These are phyloP conservation scores for Dinomys branickii DNA, from an alignment of 2,113 vertebrate species.

Conservation along the genomic window DNA sequence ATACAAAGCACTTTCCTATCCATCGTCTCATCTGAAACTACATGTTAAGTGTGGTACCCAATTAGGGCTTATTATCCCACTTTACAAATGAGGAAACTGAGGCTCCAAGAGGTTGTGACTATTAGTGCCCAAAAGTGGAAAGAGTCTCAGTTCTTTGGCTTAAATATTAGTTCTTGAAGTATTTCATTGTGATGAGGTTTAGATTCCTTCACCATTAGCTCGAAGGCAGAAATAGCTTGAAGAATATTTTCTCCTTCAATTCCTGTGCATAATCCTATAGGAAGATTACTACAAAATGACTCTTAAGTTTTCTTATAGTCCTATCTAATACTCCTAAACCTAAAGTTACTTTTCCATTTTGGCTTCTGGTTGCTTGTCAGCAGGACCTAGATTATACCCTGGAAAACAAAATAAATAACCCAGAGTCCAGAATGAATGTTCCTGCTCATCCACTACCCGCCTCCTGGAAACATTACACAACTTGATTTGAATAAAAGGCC, in stretches of 20 bases:
- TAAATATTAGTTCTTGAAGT: neutral
- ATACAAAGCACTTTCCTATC: neutral
- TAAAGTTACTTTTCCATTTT: neutral
- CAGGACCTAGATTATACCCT: neutral
- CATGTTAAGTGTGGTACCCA: neutral
- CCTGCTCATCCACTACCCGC: neutral
- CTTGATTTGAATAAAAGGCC: neutral
- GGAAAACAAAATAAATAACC: neutral
- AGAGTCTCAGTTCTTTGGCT: neutral
- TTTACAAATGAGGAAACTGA: constrained; percentile 32
- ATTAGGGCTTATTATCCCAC: neutral
- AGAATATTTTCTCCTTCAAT: neutral
- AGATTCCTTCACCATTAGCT: neutral
- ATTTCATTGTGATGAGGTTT: neutral
- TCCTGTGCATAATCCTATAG: neutral
- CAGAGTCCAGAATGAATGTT: neutral
- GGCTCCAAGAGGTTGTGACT: neutral
- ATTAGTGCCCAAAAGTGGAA: neutral
- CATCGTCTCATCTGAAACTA: neutral
- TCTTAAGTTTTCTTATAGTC: neutral
- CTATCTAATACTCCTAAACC: neutral
- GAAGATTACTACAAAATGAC: neutral
- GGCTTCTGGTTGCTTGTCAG: neutral
- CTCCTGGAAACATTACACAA: neutral
- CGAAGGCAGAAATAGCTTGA: neutral